These are phyloP conservation scores for Ibycter americanus DNA, from an alignment of 2,797 vertebrate species.

Conservation along the genomic window DNA sequence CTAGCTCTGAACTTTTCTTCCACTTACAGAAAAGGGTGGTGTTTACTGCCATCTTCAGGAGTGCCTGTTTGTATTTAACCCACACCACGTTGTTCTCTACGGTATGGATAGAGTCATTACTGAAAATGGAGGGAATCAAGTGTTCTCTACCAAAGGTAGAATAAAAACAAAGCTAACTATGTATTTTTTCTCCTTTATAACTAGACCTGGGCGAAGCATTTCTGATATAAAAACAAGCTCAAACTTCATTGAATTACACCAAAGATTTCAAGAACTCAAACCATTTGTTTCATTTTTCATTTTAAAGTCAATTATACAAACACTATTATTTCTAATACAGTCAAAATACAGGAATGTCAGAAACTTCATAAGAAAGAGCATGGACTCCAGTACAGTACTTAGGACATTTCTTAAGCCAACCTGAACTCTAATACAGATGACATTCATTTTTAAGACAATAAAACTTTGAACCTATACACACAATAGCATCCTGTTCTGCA, in stretches of 20 bases:
- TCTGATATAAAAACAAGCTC: background rate
- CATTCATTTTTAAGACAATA: background rate
- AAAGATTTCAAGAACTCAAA: background rate
- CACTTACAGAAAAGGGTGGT: background rate
- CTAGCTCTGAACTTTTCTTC: background rate
- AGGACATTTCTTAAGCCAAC: background rate
- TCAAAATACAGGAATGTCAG: background rate
- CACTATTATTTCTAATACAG: background rate
- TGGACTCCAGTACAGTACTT: background rate
- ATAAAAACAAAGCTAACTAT: background rate
- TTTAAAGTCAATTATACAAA: background rate
- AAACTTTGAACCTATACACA: background rate
- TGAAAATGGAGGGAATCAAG: background rate
- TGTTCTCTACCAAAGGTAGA: background rate
- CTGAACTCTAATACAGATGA: background rate
- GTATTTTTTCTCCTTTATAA: background rate
- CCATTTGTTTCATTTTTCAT: background rate
- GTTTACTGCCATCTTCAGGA: conserved; percentile 57
- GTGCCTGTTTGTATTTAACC: background rate
- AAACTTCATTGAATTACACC: background rate
- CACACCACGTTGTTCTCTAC: background rate
- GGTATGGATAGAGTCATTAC: background rate
- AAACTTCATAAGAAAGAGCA: background rate
- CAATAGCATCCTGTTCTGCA: background rate
- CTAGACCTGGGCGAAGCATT: background rate